Conservation (phyloP, 2,888 invertebrate species). For the Diaperis boleti region DNA sequence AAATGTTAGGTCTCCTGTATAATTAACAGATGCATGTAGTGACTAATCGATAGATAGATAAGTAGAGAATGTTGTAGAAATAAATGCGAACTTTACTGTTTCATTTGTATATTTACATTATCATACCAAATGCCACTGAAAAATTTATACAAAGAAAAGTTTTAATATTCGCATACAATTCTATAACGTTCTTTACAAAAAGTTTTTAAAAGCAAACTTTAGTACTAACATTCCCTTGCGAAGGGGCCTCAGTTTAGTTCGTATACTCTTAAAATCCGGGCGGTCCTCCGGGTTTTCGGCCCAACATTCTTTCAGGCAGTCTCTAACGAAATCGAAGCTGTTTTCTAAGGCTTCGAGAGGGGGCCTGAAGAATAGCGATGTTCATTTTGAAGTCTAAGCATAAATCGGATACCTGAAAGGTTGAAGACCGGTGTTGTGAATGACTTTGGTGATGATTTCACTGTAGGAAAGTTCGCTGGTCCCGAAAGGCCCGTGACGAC, state of each 20-base stretch:
- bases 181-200: too few species aligned
- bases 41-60: too few species aligned
- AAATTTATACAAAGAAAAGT: too few species aligned
- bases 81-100: too few species aligned
- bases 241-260: constrained; percentile 83
- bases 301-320: constrained; percentile 91
- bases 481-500: constrained; percentile 88
- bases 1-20: constrained; percentile 90
- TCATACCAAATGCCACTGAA: too few species aligned
- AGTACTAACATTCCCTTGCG: constrained; percentile 87
- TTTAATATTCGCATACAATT: too few species aligned
- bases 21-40: constrained; percentile 5
- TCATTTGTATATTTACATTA: too few species aligned
- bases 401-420: constrained; percentile 72
- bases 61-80: too few species aligned
- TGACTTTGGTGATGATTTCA: constrained; percentile 75
- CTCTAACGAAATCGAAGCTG: constrained; percentile 87
- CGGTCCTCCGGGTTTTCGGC: constrained; percentile 81
- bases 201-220: too few species aligned
- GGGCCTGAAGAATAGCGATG: constrained; percentile 70
- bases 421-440: constrained; percentile 67
- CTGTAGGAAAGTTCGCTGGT: constrained; percentile 75
- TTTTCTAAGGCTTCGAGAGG: constrained; percentile 83
- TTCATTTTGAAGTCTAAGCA: too few species aligned
- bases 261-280: constrained; percentile 87